Conservation (phyloP, 1,140 invertebrate species). For the Pararge aegeria region DNA sequence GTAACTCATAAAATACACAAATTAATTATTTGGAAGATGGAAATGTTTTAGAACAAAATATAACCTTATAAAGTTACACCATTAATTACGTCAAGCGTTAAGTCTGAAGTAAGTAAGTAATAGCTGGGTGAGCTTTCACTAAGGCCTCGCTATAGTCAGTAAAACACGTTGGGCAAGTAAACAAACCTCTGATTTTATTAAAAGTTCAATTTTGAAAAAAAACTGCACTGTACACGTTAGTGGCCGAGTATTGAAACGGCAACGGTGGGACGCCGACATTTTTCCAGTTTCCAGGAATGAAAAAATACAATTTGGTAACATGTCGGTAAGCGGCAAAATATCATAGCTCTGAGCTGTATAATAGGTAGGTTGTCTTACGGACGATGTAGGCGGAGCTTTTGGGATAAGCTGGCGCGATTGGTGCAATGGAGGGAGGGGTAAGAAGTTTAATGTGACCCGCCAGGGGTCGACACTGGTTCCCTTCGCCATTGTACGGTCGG, state of each 20-base stretch:
- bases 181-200: conserved; percentile 2
- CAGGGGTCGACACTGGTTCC: conserved; percentile 31
- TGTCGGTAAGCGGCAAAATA: conserved; percentile 56
- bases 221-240: conserved; percentile 1
- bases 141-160: background rate
- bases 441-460: conserved; percentile 22
- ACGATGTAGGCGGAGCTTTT: conserved; percentile 49
- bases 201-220: conserved; percentile 13
- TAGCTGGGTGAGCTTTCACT: conserved; percentile 2
- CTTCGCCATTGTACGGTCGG: conserved; percentile 47
- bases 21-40: no score
- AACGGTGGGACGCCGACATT: conserved; percentile 17
- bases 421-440: conserved; percentile 40
- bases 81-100: no score
- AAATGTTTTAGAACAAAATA: no score
- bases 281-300: conserved; percentile 38
- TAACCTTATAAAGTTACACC: no score
- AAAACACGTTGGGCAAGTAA: background rate
- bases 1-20: no score
- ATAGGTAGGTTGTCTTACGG: conserved; percentile 59
- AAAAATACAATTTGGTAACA: conserved; percentile 50
- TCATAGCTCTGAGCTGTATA: conserved; percentile 61
- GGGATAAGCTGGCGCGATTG: conserved; percentile 42
- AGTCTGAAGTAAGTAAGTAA: no score
- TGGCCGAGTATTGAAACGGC: conserved; percentile 5